Base-by-base conservation (phyloP, 2,113 vertebrate genomes). In the Echinops telfairi region DNA sequence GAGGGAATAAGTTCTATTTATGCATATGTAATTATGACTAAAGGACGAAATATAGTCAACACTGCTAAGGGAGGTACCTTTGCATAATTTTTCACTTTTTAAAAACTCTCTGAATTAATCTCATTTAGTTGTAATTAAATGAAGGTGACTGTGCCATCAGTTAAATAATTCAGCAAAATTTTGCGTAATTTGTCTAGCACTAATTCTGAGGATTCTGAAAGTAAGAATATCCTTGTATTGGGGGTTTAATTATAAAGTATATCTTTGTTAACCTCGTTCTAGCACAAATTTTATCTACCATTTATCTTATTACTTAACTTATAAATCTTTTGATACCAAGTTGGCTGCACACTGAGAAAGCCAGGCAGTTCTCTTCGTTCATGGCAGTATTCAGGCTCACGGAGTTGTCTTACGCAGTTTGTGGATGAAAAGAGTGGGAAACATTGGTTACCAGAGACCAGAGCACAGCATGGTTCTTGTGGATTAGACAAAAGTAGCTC, bases 301-400 rank as follows among this genome's bases (percentile, higher is more conserved):
- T 70, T 95, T 40, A 7, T n/a, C 60, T 62, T 86, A 86, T 66
- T 91, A 75, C 16, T 83, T 91, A 89, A 75, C 10, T 83, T 91
- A 86, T 88, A 83, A 86, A 73, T 90, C 43, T 94, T 0, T 89
- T 94, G 31, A 47, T 86, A 83, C 10, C 66, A 62, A 23, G 83
- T 86, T 47, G 38, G 29, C 31, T 93, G 25, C 47, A 85, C 19
- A 77, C 33, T 86, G 75, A 83, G 47, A 89, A 85, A 82, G 53
- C 29, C 11, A 79, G 85, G 64, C 84, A 57, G 4, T 84, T 92
- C 15, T 43, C 79, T 83, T 88, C 66, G 64, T 88, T 89, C 73
- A 40, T 90, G 22, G 80, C 70, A 80, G 82, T 68, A 58, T 43
- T 94, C n/a, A 79, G 20, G 76, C 81, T 81, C 17, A 29, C 36